Conservation (phyloP, 30 jellyfish, hydroid and myxozoan genomes). For the Aurelia coerulea region DNA sequence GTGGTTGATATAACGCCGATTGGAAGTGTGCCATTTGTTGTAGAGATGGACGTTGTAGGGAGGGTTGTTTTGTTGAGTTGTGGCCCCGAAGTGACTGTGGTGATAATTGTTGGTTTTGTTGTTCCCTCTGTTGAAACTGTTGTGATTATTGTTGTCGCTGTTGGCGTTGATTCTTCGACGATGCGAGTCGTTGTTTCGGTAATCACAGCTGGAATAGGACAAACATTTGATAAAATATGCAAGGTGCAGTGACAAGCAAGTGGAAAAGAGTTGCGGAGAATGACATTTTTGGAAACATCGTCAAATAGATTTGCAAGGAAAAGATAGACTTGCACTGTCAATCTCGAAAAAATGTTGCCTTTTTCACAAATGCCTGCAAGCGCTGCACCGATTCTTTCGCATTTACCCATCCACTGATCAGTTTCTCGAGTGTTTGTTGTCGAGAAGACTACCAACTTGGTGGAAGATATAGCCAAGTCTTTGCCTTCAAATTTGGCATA, state of each 20-base stretch:
- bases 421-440: no score
- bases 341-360: no score
- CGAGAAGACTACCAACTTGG: no score
- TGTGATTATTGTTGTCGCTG: conserved; percentile 53
- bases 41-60: conserved; percentile 19
- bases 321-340: no score
- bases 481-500: no score
- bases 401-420: no score
- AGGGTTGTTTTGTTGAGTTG: conserved; percentile 40
- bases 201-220: conserved; percentile 4
- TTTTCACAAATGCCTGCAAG: no score
- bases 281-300: no score
- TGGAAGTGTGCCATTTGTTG: conserved; percentile 43
- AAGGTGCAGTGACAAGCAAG: not conserved
- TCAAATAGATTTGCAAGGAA: no score
- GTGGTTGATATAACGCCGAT: conserved; percentile 43
- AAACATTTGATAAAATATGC: not conserved
- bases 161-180: conserved; percentile 54
- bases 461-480: no score
- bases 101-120: conserved; percentile 38
- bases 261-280: no score
- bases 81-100: conserved; percentile 45
- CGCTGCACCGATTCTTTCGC: no score
- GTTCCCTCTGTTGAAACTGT: conserved; percentile 58
- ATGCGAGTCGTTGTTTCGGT: conserved; percentile 67